Evolutionary conservation across 1,140 invertebrate genomes (phyloP).

Genomic region (Bombus confusus): DNA sequence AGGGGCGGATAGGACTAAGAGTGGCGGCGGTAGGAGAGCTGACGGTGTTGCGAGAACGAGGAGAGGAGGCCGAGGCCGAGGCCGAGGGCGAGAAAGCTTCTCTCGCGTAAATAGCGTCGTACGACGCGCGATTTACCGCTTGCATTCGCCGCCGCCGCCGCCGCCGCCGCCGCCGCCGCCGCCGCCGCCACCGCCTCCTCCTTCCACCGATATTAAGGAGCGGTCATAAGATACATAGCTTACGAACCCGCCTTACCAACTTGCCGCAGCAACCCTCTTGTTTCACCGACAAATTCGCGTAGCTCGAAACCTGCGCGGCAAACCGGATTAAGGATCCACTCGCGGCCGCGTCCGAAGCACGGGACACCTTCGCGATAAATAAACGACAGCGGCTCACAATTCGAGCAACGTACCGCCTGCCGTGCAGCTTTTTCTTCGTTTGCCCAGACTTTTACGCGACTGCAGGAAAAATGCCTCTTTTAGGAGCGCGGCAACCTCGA

Average conservation of each 20-base stretch:
- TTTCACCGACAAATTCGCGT: not conserved
- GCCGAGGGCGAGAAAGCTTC: constrained; percentile 1
- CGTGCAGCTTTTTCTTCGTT: not conserved
- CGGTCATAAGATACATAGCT: constrained; percentile 59
- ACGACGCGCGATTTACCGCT: constrained; percentile 50
- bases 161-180: not conserved
- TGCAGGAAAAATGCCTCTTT: not conserved
- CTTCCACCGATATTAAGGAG: constrained; percentile 60
- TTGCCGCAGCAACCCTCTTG: constrained; percentile 18
- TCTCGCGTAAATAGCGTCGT: constrained; percentile 46
- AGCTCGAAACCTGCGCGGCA: not conserved
- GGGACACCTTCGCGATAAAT: not conserved
- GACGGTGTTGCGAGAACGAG: not conserved
- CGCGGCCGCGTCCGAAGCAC: not conserved
- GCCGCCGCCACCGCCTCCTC: not conserved
- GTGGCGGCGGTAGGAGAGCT: not conserved
- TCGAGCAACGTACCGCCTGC: not conserved
- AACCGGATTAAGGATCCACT: constrained; percentile 1
- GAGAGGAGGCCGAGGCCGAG: constrained; percentile 36
- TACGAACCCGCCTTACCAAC: constrained; percentile 58
- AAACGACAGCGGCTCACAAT: not conserved
- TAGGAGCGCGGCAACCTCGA: too few relatives aligned
- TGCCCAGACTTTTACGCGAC: not conserved
- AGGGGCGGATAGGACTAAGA: not conserved
- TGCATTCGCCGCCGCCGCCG: constrained; percentile 15